Evolutionary conservation across 2,797 vertebrate species (phyloP).

Genomic region (Phrynocephalus guinanensis): DNA sequence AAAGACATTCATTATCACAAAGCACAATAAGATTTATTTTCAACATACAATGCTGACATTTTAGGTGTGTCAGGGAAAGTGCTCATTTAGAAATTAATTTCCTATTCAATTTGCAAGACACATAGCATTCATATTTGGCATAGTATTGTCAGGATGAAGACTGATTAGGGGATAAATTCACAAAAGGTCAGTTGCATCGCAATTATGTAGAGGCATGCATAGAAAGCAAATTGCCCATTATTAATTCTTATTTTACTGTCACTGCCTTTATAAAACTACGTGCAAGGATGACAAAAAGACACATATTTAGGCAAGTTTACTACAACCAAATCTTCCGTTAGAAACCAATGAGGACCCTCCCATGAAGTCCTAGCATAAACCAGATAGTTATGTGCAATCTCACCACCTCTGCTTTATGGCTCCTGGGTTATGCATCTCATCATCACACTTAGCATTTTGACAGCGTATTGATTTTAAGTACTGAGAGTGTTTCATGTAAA

Average conservation of each 20-base stretch:
- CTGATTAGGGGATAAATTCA: background rate
- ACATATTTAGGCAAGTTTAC: background rate
- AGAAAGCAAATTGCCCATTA: background rate
- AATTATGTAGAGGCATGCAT: constrained; percentile 11
- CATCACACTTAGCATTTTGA: background rate
- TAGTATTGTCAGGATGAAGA: background rate
- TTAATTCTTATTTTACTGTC: background rate
- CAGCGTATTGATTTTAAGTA: background rate
- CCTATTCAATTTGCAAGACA: constrained; percentile 20
- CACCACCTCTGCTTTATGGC: background rate
- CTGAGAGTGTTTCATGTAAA: background rate
- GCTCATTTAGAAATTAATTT: constrained; percentile 41
- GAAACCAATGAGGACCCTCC: background rate
- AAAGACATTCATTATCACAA: constrained; percentile 38
- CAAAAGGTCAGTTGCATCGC: background rate
- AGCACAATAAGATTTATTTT: constrained; percentile 23
- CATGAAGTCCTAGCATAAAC: background rate
- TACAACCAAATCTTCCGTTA: background rate
- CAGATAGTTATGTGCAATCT: background rate
- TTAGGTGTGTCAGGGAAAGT: background rate
- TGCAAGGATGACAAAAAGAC: background rate
- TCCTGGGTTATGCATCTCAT: background rate
- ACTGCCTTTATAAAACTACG: background rate
- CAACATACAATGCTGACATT: constrained; percentile 42
- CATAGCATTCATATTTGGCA: constrained; percentile 17